Percentiles rank a stretch among this genome's conserved stretches.
Conservation (phyloP, 2,113 vertebrate genomes). For the Crotophaga sulcirostris region DNA sequence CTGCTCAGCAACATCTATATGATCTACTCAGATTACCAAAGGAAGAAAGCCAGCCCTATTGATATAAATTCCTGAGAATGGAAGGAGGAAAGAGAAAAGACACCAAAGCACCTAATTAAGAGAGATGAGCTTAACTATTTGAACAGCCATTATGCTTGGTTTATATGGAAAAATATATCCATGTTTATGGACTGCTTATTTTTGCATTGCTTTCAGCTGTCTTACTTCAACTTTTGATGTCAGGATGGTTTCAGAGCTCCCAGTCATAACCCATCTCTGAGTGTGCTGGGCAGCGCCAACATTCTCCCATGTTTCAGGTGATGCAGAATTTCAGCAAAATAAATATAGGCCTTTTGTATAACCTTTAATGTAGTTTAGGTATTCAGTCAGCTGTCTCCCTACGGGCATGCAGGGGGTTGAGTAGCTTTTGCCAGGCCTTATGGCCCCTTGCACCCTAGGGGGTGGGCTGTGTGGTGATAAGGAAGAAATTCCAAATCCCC, state of each 20-base stretch:
- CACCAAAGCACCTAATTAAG: neutral
- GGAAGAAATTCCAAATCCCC: no score
- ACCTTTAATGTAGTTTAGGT: no score
- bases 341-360: no score
- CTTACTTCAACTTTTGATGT: neutral
- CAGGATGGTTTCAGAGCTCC: neutral
- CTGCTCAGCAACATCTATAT: neutral
- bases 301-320: neutral
- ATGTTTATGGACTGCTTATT: neutral
- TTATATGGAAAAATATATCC: neutral
- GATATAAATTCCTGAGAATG: neutral
- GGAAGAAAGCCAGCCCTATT: neutral
- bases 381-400: no score
- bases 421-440: no score
- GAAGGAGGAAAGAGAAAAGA: neutral
- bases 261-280: rapidly evolving
- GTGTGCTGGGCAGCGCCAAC: rapidly evolving
- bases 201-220: neutral
- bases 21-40: neutral
- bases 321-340: no score
- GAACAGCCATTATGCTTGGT: neutral
- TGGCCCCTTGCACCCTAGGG: no score
- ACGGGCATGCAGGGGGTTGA: no score
- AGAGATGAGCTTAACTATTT: neutral
- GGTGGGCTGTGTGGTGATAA: no score